phyloP scores from a whole-genome alignment of 2,797 vertebrate genomes.

The Threskiornis aethiopicus region DNA sequence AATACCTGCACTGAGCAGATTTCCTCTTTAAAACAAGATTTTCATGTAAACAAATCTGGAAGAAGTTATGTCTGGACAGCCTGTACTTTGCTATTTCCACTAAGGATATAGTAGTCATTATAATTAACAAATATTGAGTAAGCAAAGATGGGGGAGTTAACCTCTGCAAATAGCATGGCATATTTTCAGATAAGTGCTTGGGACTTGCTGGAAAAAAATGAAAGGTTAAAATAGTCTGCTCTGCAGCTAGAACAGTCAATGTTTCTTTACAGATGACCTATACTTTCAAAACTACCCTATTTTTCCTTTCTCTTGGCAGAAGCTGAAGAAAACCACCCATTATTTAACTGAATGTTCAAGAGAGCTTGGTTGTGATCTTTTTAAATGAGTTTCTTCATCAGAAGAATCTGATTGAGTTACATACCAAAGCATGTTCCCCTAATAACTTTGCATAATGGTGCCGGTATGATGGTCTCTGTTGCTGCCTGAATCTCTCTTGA shows the following conservation, averaged over 20 bases:
- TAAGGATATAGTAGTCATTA: not conserved
- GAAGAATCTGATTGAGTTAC: not conserved
- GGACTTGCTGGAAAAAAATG: not conserved
- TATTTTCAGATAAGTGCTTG: not conserved
- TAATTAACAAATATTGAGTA: not conserved
- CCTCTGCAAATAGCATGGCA: not conserved
- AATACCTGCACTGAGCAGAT: not conserved
- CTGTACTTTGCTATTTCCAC: not conserved
- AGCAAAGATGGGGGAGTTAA: not conserved
- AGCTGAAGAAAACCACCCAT: not conserved
- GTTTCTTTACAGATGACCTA: not conserved
- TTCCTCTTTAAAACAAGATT: slow-evolving; percentile 15
- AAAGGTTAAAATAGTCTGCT: not conserved
- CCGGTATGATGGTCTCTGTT: not conserved
- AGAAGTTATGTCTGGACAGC: not conserved
- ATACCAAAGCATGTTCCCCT: not conserved
- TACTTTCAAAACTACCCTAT: not conserved
- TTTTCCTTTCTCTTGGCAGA: not conserved
- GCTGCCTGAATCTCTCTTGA: not conserved
- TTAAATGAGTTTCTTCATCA: not conserved
- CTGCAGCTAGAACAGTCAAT: not conserved
- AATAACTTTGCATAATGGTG: not conserved
- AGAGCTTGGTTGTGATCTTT: not conserved
- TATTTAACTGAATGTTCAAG: not conserved
- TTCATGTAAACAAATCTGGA: not conserved